These are phyloP conservation scores for Oryctolagus cuniculus DNA, from an alignment of 2,113 vertebrate genomes.

Conservation along the genomic window DNA sequence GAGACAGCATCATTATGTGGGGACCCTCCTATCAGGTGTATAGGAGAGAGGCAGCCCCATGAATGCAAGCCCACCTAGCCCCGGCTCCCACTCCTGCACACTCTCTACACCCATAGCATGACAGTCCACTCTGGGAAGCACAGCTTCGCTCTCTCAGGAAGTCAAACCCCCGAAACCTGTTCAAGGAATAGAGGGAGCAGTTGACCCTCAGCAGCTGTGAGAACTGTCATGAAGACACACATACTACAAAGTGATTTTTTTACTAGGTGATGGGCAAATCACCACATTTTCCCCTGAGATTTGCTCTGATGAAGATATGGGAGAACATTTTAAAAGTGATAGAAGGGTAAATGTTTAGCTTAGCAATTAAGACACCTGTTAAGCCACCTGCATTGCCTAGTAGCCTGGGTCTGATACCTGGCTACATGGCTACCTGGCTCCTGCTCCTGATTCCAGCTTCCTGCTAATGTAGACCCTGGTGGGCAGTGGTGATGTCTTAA, in stretches of 20 bases:
- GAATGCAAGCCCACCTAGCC: too few species aligned
- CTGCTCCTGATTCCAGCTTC: too few species aligned
- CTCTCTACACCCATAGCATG: not conserved
- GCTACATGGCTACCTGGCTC: too few species aligned
- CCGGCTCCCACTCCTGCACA: not conserved
- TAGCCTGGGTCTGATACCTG: too few species aligned
- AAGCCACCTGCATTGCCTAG: too few species aligned
- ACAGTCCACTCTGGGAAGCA: not conserved
- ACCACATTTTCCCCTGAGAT: conserved; percentile 30
- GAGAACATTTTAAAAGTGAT: not conserved
- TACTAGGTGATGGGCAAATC: not conserved
- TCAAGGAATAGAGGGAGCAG: not conserved
- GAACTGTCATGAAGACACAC: not conserved
- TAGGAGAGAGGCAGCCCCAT: not conserved
- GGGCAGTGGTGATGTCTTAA: too few species aligned
- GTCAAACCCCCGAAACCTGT: not conserved
- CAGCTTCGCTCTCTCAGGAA: not conserved
- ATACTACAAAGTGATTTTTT: not conserved
- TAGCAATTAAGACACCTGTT: too few species aligned
- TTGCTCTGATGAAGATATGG: not conserved
- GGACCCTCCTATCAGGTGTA: too few species aligned
- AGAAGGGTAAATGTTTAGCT: not conserved
- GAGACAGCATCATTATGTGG: not conserved
- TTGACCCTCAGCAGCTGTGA: not conserved
- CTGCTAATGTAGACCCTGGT: too few species aligned